Evolutionary conservation across 2,113 vertebrate genomes (phyloP).

Genomic region (Piprites chloris): DNA sequence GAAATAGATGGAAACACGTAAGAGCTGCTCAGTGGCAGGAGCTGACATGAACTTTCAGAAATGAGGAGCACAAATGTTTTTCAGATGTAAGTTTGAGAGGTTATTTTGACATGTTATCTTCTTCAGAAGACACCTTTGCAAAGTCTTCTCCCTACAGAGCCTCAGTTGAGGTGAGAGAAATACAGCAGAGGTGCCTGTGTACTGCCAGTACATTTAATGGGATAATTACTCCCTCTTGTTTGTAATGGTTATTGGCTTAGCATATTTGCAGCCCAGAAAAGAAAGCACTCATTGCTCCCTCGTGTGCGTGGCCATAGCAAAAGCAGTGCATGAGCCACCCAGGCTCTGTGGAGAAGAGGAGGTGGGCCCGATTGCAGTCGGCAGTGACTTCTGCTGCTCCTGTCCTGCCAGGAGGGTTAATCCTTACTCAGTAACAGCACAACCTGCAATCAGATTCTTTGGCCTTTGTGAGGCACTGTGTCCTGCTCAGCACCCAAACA

Average conservation of each 20-base stretch:
- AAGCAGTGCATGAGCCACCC: neutral
- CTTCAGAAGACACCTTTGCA: neutral
- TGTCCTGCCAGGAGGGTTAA: neutral
- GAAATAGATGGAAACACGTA: neutral
- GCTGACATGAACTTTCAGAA: neutral
- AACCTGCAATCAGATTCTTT: neutral
- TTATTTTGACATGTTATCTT: neutral
- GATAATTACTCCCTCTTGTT: neutral
- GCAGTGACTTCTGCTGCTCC: neutral
- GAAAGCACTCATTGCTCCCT: neutral
- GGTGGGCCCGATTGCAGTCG: rapidly evolving
- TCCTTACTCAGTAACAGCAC: neutral
- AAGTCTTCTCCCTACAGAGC: neutral
- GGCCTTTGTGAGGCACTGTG: neutral
- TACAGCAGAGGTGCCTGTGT: neutral
- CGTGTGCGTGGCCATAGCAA: rapidly evolving
- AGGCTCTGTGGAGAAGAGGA: neutral
- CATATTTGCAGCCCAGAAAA: neutral
- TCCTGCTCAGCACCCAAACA: neutral
- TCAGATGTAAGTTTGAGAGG: neutral
- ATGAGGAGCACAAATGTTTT: neutral
- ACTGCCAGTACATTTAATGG: neutral
- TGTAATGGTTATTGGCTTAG: neutral
- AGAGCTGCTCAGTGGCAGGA: neutral
- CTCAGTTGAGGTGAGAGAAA: neutral